Percentiles rank a stretch among this genome's conserved stretches.
phyloP scores from a whole-genome alignment of 2,888 invertebrate genomes.

The Cephonodes hylas region DNA sequence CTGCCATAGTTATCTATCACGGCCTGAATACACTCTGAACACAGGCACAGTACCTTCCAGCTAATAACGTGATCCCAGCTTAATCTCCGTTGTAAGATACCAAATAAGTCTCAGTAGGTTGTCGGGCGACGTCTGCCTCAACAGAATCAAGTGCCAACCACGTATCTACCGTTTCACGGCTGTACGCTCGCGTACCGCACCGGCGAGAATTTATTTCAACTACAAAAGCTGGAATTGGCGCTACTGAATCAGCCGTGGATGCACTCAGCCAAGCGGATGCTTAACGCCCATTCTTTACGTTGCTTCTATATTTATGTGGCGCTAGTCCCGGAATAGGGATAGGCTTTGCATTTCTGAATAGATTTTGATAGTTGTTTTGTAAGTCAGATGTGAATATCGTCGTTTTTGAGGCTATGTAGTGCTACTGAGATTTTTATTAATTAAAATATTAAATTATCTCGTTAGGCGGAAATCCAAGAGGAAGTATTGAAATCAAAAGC shows the following conservation, averaged over 20 bases:
- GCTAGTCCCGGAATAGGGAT: neutral
- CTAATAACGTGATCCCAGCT: no score
- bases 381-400: no score
- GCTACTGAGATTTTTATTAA: no score
- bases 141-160: constrained; percentile 45
- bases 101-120: neutral
- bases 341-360: neutral
- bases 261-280: neutral
- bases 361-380: neutral
- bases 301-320: neutral
- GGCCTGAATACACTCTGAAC: no score
- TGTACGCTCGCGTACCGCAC: constrained; percentile 56
- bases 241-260: constrained; percentile 16
- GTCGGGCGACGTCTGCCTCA: constrained; percentile 14
- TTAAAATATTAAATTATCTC: no score
- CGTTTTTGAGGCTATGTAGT: no score
- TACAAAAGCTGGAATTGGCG: constrained; percentile 20
- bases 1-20: no score
- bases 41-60: no score
- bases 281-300: neutral
- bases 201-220: constrained; percentile 53
- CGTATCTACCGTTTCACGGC: constrained; percentile 50
- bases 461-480: no score
- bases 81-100: neutral
- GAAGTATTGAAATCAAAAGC: no score